Percentiles rank a stretch among this genome's conserved stretches.
Evolutionary conservation across 2,888 invertebrate species (phyloP).

Genomic region (Calliopum simillimum): DNA sequence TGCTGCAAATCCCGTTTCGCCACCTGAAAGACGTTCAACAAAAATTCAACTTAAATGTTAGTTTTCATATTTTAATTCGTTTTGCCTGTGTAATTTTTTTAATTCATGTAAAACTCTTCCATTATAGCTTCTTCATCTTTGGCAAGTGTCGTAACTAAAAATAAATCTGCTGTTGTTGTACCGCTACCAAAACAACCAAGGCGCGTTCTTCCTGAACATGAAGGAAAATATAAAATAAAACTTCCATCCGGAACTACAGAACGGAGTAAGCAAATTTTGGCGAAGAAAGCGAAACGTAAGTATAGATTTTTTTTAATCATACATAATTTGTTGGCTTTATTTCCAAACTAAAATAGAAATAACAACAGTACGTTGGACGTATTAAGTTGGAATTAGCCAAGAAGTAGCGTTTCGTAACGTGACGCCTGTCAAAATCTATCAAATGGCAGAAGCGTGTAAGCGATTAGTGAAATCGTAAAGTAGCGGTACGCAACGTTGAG

Average conservation of each 20-base stretch:
- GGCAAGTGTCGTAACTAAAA: slow-evolving; percentile 3
- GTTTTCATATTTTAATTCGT: not conserved
- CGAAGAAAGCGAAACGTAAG: slow-evolving; percentile 64
- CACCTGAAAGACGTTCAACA: slow-evolving; percentile 41
- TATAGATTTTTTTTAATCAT: slow-evolving; percentile 3
- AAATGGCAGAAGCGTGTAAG: too few species aligned
- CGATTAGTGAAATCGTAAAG: too few species aligned
- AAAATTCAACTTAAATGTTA: slow-evolving; percentile 49
- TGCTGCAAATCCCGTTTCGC: slow-evolving; percentile 57
- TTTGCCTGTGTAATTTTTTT: too few species aligned
- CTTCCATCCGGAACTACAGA: slow-evolving; percentile 70
- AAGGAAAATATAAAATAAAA: slow-evolving; percentile 71
- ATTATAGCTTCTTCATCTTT: slow-evolving; percentile 32
- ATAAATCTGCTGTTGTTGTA: slow-evolving; percentile 41
- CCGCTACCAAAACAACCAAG: slow-evolving; percentile 60
- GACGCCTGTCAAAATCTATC: too few species aligned
- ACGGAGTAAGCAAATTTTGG: slow-evolving; percentile 68
- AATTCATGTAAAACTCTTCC: not conserved
- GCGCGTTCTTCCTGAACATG: slow-evolving; percentile 69
- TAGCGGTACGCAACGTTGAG: too few species aligned
- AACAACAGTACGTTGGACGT: too few species aligned
- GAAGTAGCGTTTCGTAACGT: too few species aligned
- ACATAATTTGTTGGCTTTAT: too few species aligned
- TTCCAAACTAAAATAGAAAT: too few species aligned
- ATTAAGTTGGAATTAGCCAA: too few species aligned